Base-by-base conservation (phyloP, 2,888 invertebrate genomes). In the Tenthredo notha region DNA sequence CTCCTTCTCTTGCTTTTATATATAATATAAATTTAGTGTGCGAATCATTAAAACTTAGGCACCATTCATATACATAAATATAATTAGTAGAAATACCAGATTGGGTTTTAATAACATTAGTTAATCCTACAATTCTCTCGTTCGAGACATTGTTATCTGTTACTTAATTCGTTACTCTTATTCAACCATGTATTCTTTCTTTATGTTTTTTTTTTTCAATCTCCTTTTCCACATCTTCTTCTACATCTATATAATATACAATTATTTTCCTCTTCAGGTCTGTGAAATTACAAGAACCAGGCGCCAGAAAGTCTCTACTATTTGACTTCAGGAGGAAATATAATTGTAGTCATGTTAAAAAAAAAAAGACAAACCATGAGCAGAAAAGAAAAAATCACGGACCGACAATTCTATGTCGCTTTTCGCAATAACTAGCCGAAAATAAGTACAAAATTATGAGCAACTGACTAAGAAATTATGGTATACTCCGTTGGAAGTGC, bases 401-500 rank as follows among this genome's bases (percentile, higher is more conserved):
- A 74, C 12, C 21, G 43, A n/a, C n/a, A 74, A 21, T 43, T 40
- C 37, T 0, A 15, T 37, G n/a, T 70, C 4, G 61, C 61, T 61
- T 25, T 61, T 21, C 61, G 9, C 21, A 61, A 61, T 61, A 25
- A 10, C 61, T 18, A 33, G 67, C 21, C 10, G 12, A 74, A 21
- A 43, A 74, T 74, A 74, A 40, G 72, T 74, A 74, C 43, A 21
- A 74, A 43, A 74, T 43, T n/a, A 21, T 74, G 21, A 43, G 43
- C 72, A 25, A 18, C 21, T 18, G 12, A n/a, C 54, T n/a, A 40
- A 21, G 10, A 43, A 74, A 74, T 67, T 33, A 67, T 67, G n/a
- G 0, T 74, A 74, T 21, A 70, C 21, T 74, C 12, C 9, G 12
- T 21, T 33, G 2, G 1, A 70, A 18, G 70, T 18, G 15, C 5